Base-by-base conservation (phyloP, 2,888 invertebrate genomes). In the Ptilodon capucinus region DNA sequence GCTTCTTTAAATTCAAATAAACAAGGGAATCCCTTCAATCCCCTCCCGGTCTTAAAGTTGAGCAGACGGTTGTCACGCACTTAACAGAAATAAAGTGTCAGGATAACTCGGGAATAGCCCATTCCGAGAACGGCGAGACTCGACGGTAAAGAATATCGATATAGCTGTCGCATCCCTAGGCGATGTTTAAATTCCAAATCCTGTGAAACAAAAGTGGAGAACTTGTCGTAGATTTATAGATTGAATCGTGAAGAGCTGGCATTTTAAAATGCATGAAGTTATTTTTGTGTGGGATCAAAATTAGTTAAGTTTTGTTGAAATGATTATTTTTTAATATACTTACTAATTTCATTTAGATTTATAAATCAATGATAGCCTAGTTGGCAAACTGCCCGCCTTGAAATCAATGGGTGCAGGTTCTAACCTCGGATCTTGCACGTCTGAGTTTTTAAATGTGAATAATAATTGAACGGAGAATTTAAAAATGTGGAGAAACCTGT, bases 51-150 rank as follows among this genome's bases (percentile, higher is more conserved):
- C 68, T 73, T 56, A 53, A 70, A 70, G 68, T 60, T 54, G 66
- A 80, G 74, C n/a, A 64, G 71, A 64, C 62, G 58, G 52, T 66
- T 74, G 78, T 76, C 76, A 79, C 78, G 80, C 74, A 73, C 62
- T 69, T 74, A 68, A 72, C 58, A 61, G 66, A 64, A 67, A 63
- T 58, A 65, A 63, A 65, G 53, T 52, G 58, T 48, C 50, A 30
- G 60, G 56, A 57, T 63, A 65, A 58, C 60, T 57, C 51, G 69
- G 54, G 65, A 73, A 77, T 72, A 64, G 68, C 64, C 70, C 68
- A 67, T 74, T 64, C 41, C 43, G 49, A 52, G 41, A 46, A 53
- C 53, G 35, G 52, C 56, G 41, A 50, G 64, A 57, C 56, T 35
- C 51, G 44, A 46, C 63, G 56, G 62, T 68, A 71, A 74, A 71